Percentiles rank a stretch among this genome's conserved stretches.
These are phyloP conservation scores for Podarcis raffonei DNA, from an alignment of 2,113 vertebrate genomes.

Conservation along the genomic window DNA sequence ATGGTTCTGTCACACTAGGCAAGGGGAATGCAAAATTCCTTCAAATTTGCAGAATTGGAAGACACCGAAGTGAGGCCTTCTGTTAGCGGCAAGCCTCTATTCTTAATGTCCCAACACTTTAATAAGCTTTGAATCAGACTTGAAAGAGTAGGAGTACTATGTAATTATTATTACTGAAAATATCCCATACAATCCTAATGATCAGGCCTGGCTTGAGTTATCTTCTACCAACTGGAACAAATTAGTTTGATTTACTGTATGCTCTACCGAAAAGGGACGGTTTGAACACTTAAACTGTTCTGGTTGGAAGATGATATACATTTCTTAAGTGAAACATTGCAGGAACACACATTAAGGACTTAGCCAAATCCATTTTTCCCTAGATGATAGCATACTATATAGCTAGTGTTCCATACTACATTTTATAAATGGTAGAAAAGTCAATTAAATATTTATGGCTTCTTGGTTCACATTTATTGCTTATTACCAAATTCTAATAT, in stretches of 20 bases:
- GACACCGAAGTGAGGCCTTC: background rate
- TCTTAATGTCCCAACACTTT: constrained; percentile 15
- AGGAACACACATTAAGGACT: constrained; percentile 45
- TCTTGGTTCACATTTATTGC: constrained; percentile 51
- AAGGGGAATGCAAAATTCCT: background rate
- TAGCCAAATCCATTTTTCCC: background rate
- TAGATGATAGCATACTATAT: constrained; percentile 33
- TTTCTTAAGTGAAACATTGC: constrained; percentile 35
- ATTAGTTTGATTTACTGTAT: constrained; percentile 47
- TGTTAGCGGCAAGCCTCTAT: background rate
- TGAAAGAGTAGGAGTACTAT: background rate
- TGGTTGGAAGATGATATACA: constrained; percentile 39
- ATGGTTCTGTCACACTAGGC: background rate
- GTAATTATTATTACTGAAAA: constrained; percentile 27
- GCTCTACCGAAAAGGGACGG: constrained; percentile 28
- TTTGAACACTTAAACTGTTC: constrained; percentile 35
- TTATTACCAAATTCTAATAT: constrained; percentile 38
- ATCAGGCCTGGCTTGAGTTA: constrained; percentile 32
- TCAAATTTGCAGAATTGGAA: background rate
- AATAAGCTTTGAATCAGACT: background rate
- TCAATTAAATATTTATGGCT: constrained; percentile 66
- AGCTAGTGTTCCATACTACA: background rate
- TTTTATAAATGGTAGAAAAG: constrained; percentile 54
- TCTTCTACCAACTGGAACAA: constrained; percentile 28
- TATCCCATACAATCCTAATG: constrained; percentile 27